Base-by-base conservation (phyloP, 2,797 vertebrate species). In the Chelon auratus region DNA sequence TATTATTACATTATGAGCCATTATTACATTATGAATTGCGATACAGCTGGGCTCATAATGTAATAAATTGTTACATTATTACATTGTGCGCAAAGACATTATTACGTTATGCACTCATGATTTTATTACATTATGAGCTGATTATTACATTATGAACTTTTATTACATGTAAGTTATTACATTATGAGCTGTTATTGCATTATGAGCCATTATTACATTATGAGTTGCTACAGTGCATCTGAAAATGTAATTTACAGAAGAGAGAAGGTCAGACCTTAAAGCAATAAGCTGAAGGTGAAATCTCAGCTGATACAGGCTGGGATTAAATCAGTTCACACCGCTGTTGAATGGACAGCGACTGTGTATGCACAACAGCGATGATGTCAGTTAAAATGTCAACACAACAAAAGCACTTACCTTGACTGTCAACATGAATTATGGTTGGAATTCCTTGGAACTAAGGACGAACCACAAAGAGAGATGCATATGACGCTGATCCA, bases 331-430 rank as follows among this genome's bases (percentile, higher is more conserved):
- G 8, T 56, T 40, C 8, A 39, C 5, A 4, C 8, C 43, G 37
- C 6, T 52, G 37, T 33, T 65, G 22, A 62, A 36, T 42, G 15
- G 30, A 48, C 40, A 4, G 53, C n/a, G n/a, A n/a, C 17, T 62
- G 18, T 68, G 42, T 54, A 12, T 20, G 7, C 13, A 33, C 1
- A 33, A 26, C 3, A 54, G 0, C 42, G 6, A 17, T 1, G 24
- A 67, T 71, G 14, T 40, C 66, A 30, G 51, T 33, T 12, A 17
- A 79, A 77, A 79, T 68, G 30, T 65, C 62, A 81, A 72, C 7
- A 8, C 30, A 8, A 43, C 17, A 10, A 11, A 20, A 61, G 55
- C 18, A 24, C 9, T 17, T 17, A 43, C 14, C 42, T 15, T 2
- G 0, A 17, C 42, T 17, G 15, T 17, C 2, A 42, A 42, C 9